Evolutionary conservation across 2,113 vertebrate species (phyloP), one percentile per base, ranked within the genome.

Genomic region (Puffinus mauretanicus): DNA sequence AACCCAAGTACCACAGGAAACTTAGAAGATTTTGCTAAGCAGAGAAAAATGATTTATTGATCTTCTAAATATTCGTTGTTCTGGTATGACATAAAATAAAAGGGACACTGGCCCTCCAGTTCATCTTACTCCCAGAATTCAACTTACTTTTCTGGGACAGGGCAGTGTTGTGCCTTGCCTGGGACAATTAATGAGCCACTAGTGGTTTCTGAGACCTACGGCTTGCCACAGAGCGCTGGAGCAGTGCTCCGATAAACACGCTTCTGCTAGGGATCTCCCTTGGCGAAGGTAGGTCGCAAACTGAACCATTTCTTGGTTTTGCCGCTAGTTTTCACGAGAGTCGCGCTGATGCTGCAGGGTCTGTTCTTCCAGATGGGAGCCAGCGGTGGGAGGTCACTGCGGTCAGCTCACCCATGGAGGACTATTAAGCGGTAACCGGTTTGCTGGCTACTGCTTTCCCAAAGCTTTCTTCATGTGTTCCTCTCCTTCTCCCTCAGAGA

Each of bases 201-300:
- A 11, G 14, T 86, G 38, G 44, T 84, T 92, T 88, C 24, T 61
- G 86, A 81, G 69, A 62, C 32, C 11, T 36, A 0, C 0, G 7
- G 0, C 29, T 40, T 57, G 24, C 34, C 12, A 18, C 25, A 30
- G 52, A 25, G 15, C 0, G 0, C 34, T 36, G 32, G 32, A 66
- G 18, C 4, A 1, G 65, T 88, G 38, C 21, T 93, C 36, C 0
- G 1, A 9, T 47, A 76, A 82, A 61, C 10, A 8, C 1, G 1
- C 10, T 20, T 66, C 36, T 58, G 25, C 77, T 34, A 42, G 26
- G 24, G 60, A 24, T 36, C 26, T 88, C 9, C 20, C 36, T 80
- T 57, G 14, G 25, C 0, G 0, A 87, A 67, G 24, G 52, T 11
- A 6, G 22, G 47, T 82, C 7, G 1, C 0, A 7, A 82, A 60